Evolutionary conservation across 2,113 vertebrate genomes (phyloP), one percentile per base, ranked within the genome.

Genomic region (Micromys minutus): DNA sequence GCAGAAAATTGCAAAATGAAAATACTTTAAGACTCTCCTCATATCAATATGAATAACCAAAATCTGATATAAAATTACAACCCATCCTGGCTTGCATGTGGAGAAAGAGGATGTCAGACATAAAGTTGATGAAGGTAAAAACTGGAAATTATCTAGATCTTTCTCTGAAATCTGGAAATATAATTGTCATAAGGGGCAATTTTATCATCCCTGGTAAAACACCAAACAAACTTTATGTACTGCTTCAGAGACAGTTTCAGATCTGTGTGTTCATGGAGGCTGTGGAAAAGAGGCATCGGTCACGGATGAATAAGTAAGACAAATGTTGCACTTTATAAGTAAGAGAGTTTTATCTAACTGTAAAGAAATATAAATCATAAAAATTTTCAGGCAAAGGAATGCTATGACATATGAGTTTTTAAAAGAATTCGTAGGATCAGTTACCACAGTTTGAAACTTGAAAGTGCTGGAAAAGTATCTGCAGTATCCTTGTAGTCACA

Each of bases 301-400:
- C 6, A 26, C 6, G 59, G 21, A 26, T 3, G 12, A 59, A 24
- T 24, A 39, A 24, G 36, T 1, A 39, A 39, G 21, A 57, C 57
- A 81, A 16, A 24, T 3, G n/a, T 7, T 1, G 0, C 21, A 26
- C 36, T 1, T 15, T 0, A 15, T 59, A 59, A 26, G 10, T 26
- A 81, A 12, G n/a, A 81, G 52, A 81, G 3, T 59, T 26, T 39
- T 8, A 81, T 22, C 26, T 24, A 81, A 6, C 12, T 81, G 21
- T 13, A 57, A 39, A 39, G 7, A 55, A 80, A 80, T 57, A 80
- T 21, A 1, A 81, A 81, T 59, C 2, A 39, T 24, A 5, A 26
- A 81, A 39, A n/a, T 15, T 81, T 59, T 6, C 7, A 81, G 55
- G 36, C 8, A 59, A 81, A 59, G 39, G 5, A 81, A 39, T 59